Evolutionary conservation across 2,888 invertebrate genomes (phyloP), one percentile per base, ranked within the genome.

Genomic region (Lordiphosa fenestrarum): DNA sequence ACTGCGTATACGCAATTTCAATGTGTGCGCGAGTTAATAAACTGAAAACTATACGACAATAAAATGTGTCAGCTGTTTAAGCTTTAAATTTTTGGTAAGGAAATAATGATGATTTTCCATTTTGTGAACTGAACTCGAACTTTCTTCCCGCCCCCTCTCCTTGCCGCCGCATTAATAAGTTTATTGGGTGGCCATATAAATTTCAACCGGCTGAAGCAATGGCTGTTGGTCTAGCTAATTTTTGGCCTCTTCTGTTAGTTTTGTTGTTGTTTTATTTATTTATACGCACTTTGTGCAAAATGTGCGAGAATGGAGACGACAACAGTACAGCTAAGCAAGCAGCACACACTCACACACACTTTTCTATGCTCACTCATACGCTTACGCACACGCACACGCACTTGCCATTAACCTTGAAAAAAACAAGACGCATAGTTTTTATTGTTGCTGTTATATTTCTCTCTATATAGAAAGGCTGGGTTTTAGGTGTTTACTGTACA

Each of bases 321-420:
- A 66, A 46, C 68, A 47, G 36, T 52, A 44, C 42, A 71, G 63
- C 5, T 50, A 63, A 42, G 58, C 66, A 53, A 30, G 30, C 30
- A 30, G 30, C 7, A 40, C 40, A 25, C 66, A 55, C 35, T 4
- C 37, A 49, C 47, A 21, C 33, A 42, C 50, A 46, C 10, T 9
- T 12, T 13, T 49, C 23, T 33, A 58, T 50, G 41, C 52, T 44
- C 47, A 50, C 25, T 36, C 46, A 19, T 52, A 37, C 42, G 52
- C 55, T 19, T 37, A 46, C 40, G 33, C 51, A 53, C 30, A 39
- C 55, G 57, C 15, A 19, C 73, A 81, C 84, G 82, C 78, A 80
- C 84, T 84, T 84, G 77, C 66, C 73, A 73, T 84, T 80, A 80
- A 80, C 78, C 78, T 80, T 80, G 78, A 84, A 84, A 69, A 77